Percentiles rank a stretch among this genome's conserved stretches.
Evolutionary conservation across 2,113 vertebrate species (phyloP).

Genomic region (Lepisosteus oculatus): DNA sequence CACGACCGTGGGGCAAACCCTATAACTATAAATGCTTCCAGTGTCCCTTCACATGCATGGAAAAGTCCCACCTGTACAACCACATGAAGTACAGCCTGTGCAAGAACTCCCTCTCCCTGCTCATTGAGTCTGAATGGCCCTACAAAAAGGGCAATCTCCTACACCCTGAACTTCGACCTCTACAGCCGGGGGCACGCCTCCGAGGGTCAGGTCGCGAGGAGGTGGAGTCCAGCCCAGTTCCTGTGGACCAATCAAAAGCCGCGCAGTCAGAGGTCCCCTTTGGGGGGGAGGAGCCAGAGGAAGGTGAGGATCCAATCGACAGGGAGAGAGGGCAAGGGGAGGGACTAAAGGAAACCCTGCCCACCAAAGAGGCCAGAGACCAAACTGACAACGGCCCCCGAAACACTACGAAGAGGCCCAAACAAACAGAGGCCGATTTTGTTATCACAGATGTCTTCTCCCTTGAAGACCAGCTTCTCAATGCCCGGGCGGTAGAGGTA

Average conservation of each 20-base stretch:
- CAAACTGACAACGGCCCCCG: constrained; percentile 30
- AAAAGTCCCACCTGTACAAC: constrained; percentile 98
- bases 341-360: constrained; percentile 28
- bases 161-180: constrained; percentile 72
- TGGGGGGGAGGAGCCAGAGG: constrained; percentile 58
- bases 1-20: constrained; percentile 92
- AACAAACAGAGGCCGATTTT: constrained; percentile 68
- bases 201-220: constrained; percentile 36
- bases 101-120: constrained; percentile 93
- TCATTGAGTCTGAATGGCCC: constrained; percentile 89
- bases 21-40: constrained; percentile 99
- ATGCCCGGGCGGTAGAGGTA: constrained; percentile 61
- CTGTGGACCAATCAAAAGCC: constrained; percentile 41
- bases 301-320: constrained; percentile 33
- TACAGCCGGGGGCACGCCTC: constrained; percentile 56
- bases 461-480: constrained; percentile 66
- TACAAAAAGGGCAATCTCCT: constrained; percentile 82
- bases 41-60: constrained; percentile 98
- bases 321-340: constrained; percentile 46
- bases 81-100: constrained; percentile 99
- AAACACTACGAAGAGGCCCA: constrained; percentile 55
- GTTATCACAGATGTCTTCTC: constrained; percentile 77
- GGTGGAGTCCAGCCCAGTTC: constrained; percentile 35
- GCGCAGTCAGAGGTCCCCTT: constrained; percentile 50
- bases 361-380: constrained; percentile 30